These are phyloP conservation scores for Venusia cambrica DNA, from an alignment of 2,888 invertebrate species.

Conservation along the genomic window DNA sequence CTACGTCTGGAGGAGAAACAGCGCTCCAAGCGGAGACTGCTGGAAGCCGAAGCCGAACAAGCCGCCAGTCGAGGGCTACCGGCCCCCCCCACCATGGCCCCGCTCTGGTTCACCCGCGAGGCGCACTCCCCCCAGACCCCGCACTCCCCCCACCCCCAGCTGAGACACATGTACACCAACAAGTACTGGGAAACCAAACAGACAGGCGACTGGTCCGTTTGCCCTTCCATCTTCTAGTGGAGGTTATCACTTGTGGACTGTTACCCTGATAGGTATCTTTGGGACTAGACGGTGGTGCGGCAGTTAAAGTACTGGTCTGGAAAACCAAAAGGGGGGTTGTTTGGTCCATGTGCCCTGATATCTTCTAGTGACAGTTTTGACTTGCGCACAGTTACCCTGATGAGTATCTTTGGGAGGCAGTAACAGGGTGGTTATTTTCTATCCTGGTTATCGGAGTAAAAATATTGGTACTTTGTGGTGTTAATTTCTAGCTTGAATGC, in stretches of 20 bases:
- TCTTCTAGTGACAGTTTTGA: constrained; percentile 84
- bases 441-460: too few relatives aligned
- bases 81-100: constrained; percentile 83
- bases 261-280: too few relatives aligned
- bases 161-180: constrained; percentile 89
- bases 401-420: too few relatives aligned
- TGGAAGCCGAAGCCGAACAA: constrained; percentile 90
- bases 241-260: too few relatives aligned
- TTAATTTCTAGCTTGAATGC: too few relatives aligned
- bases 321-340: constrained; percentile 91
- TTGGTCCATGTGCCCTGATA: constrained; percentile 95
- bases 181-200: constrained; percentile 97
- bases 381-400: too few relatives aligned
- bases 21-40: constrained; percentile 86
- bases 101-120: constrained; percentile 95
- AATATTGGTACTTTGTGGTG: too few relatives aligned
- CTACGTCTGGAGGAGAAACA: constrained; percentile 96
- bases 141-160: constrained; percentile 60
- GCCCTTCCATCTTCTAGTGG: constrained; percentile 93
- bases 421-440: too few relatives aligned
- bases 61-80: constrained; percentile 84
- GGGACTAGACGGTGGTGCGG: too few relatives aligned
- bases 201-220: constrained; percentile 92
- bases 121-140: constrained; percentile 82
- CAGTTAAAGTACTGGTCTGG: too few relatives aligned